Percentiles rank a stretch among this genome's conserved stretches.
Evolutionary conservation across 2,113 vertebrate species (phyloP).

Genomic region (Raja brachyura): DNA sequence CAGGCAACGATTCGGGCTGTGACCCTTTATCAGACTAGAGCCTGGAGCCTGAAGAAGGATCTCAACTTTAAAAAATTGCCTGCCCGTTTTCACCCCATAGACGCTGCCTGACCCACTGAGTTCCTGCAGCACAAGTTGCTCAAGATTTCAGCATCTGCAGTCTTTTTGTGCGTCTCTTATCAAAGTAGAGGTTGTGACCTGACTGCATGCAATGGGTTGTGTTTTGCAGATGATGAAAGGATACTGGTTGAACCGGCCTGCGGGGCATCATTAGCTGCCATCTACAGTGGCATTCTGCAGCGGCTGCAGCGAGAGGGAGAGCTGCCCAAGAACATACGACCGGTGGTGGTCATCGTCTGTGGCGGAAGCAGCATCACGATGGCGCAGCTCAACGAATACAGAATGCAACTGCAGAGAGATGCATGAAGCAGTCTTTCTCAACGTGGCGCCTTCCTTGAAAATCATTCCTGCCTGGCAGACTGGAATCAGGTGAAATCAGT

Average conservation of each 20-base stretch:
- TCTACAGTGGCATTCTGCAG: constrained; percentile 69
- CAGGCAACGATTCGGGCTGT: no score
- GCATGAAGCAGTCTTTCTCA: not conserved
- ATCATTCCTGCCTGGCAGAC: not conserved
- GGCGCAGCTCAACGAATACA: constrained; percentile 60
- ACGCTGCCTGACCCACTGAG: no score
- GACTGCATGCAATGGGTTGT: not conserved
- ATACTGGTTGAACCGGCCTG: constrained; percentile 81
- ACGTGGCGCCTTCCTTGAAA: not conserved
- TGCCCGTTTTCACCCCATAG: no score
- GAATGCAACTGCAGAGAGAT: constrained; percentile 56
- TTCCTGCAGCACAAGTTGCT: no score
- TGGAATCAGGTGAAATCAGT: not conserved
- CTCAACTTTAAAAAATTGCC: no score
- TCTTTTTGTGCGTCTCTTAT: not conserved
- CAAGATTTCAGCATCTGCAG: no score
- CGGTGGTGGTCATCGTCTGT: constrained; percentile 75
- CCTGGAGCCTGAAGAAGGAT: no score
- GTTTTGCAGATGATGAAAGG: constrained; percentile 73
- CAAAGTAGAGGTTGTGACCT: not conserved
- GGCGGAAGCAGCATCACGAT: constrained; percentile 71
- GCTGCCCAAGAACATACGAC: constrained; percentile 52
- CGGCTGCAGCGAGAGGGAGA: constrained; percentile 62
- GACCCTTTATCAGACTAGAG: no score
- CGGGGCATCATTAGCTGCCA: constrained; percentile 69